These are phyloP conservation scores for Anthrax anthrax DNA, from an alignment of 2,888 invertebrate genomes.

Conservation along the genomic window DNA sequence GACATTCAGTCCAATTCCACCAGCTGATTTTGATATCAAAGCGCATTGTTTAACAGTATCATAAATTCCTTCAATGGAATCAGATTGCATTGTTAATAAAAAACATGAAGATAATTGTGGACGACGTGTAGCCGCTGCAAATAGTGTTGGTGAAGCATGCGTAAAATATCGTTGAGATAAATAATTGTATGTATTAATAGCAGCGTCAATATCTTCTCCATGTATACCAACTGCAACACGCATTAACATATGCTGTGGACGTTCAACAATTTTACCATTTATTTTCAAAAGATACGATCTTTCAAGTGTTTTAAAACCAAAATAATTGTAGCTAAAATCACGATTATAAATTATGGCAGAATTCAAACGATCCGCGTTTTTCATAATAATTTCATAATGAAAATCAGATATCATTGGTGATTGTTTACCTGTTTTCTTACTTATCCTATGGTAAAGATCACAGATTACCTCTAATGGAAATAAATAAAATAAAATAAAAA, in stretches of 20 bases:
- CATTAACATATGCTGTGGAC: constrained; percentile 96
- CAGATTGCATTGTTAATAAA: constrained; percentile 79
- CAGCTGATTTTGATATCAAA: constrained; percentile 82
- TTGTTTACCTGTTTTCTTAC: constrained; percentile 45
- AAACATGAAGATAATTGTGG: constrained; percentile 91
- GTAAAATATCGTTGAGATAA: constrained; percentile 87
- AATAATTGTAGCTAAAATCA: constrained; percentile 87
- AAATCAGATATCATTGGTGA: constrained; percentile 71
- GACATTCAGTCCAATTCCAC: constrained; percentile 85
- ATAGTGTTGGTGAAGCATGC: constrained; percentile 88
- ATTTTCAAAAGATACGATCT: constrained; percentile 81
- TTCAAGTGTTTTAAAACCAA: constrained; percentile 92
- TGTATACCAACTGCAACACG: constrained; percentile 87
- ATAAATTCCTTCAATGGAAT: constrained; percentile 84
- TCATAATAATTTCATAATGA: constrained; percentile 59
- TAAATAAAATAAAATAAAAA: no score
- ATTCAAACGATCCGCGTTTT: constrained; percentile 70
- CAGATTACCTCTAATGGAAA: constrained; percentile 81
- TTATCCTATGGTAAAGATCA: constrained; percentile 64
- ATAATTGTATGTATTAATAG: constrained; percentile 83
- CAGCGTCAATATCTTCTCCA: constrained; percentile 69
- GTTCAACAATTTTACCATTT: constrained; percentile 72
- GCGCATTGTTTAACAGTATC: constrained; percentile 79
- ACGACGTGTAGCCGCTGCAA: constrained; percentile 76
- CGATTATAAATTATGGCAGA: constrained; percentile 86